These are phyloP conservation scores for Pleuronectes platessa DNA, from an alignment of 2,113 vertebrate genomes.

Conservation along the genomic window DNA sequence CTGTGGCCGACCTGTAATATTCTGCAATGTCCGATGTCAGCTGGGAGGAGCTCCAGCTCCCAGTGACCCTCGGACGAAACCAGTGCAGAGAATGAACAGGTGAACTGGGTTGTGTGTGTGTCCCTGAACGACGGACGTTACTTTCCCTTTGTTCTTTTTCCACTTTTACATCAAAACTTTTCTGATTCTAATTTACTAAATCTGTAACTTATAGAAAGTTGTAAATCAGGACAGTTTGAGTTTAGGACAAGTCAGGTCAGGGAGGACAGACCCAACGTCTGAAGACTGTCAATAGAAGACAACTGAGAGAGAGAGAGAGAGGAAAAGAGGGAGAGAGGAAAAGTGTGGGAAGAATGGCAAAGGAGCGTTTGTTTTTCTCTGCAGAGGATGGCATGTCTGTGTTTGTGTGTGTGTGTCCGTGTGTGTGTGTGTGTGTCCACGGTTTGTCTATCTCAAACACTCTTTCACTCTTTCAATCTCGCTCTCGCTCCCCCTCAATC, in stretches of 20 bases:
- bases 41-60: too few relatives aligned
- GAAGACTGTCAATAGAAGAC: too few relatives aligned
- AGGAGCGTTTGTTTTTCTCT: slow-evolving; percentile 71
- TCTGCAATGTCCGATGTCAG: too few relatives aligned
- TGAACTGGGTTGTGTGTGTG: background rate
- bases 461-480: slow-evolving; percentile 49
- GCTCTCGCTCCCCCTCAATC: slow-evolving; percentile 47
- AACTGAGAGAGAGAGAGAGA: background rate
- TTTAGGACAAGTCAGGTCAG: too few relatives aligned
- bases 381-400: slow-evolving; percentile 57
- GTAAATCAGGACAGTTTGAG: too few relatives aligned
- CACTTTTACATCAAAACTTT: too few relatives aligned
- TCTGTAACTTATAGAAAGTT: too few relatives aligned
- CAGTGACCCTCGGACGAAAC: background rate
- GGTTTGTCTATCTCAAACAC: slow-evolving; percentile 59
- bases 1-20: too few relatives aligned
- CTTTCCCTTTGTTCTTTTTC: too few relatives aligned
- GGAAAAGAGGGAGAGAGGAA: background rate
- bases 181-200: too few relatives aligned
- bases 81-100: background rate
- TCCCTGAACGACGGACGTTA: too few relatives aligned
- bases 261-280: too few relatives aligned
- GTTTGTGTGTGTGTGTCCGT: slow-evolving; percentile 22
- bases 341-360: slow-evolving; percentile 45
- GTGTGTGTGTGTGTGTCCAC: slow-evolving; percentile 48